Percentiles rank a stretch among this genome's conserved stretches.
Evolutionary conservation across 2,113 vertebrate species (phyloP).

Genomic region (Phodopus roborovskii): DNA sequence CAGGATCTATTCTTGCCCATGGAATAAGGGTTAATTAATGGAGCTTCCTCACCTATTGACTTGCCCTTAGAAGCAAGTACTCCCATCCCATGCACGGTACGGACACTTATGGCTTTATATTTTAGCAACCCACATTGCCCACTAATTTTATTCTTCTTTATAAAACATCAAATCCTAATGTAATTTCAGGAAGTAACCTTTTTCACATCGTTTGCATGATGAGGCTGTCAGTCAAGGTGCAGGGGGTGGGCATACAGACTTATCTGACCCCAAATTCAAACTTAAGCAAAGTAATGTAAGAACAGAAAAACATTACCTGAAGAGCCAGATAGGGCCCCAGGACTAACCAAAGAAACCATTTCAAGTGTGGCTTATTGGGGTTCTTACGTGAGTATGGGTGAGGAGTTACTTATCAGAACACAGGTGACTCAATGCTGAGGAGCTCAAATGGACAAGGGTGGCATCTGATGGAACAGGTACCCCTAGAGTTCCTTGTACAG

Average conservation of each 20-base stretch:
- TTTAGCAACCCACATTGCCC: background rate
- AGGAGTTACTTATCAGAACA: background rate
- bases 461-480: rapidly evolving
- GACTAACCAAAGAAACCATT: background rate
- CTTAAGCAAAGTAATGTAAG: background rate
- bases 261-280: background rate
- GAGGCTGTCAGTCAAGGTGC: background rate
- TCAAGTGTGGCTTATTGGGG: background rate
- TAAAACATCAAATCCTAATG: background rate
- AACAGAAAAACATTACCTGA: background rate
- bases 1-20: background rate
- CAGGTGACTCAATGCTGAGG: too few species aligned
- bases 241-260: rapidly evolving
- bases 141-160: background rate
- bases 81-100: rapidly evolving
- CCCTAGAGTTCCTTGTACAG: background rate
- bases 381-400: background rate
- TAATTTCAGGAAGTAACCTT: background rate
- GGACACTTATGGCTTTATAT: background rate
- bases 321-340: background rate
- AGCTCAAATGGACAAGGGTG: background rate
- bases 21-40: background rate
- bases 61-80: background rate
- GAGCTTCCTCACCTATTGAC: background rate
- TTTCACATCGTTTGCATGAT: rapidly evolving